Percentiles rank a stretch among this genome's conserved stretches.
Conservation (phyloP, 2,888 invertebrate species). For the Romanomermis culicivorax region DNA sequence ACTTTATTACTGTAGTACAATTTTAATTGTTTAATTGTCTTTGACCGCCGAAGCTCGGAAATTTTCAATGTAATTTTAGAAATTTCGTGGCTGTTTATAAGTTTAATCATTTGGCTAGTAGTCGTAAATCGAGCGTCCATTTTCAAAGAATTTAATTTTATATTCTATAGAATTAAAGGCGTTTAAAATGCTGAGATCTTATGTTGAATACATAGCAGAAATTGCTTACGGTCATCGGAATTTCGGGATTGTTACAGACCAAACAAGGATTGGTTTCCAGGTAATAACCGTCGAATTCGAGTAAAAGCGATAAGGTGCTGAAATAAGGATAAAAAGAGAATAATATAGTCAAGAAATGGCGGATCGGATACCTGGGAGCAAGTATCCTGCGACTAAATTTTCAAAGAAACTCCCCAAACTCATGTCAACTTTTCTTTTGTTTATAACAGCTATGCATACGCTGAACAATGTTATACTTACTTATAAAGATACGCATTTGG, state of each 20-base stretch:
- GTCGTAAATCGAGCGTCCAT: conserved; percentile 90
- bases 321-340: conserved; percentile 10
- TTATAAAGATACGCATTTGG: conserved; percentile 82
- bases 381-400: too few relatives aligned
- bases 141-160: conserved; percentile 17
- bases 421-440: too few relatives aligned
- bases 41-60: conserved; percentile 78
- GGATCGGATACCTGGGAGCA: too few relatives aligned
- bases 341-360: too few relatives aligned
- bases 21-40: conserved; percentile 60
- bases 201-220: background rate
- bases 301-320: conserved; percentile 61
- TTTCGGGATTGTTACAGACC: conserved; percentile 91
- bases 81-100: conserved; percentile 81
- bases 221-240: conserved; percentile 36
- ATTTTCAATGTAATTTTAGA: conserved; percentile 76
- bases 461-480: conserved; percentile 19
- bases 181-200: background rate
- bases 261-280: conserved; percentile 89
- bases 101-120: conserved; percentile 85
- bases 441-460: too few relatives aligned
- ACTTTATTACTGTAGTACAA: conserved; percentile 81
- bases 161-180: conserved; percentile 4
- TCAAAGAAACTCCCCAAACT: too few relatives aligned
- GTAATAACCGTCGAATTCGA: conserved; percentile 84